Evolutionary conservation across 1,140 invertebrate species (phyloP), one percentile per base, ranked within the genome.

Genomic region (Antheraea mylitta): DNA sequence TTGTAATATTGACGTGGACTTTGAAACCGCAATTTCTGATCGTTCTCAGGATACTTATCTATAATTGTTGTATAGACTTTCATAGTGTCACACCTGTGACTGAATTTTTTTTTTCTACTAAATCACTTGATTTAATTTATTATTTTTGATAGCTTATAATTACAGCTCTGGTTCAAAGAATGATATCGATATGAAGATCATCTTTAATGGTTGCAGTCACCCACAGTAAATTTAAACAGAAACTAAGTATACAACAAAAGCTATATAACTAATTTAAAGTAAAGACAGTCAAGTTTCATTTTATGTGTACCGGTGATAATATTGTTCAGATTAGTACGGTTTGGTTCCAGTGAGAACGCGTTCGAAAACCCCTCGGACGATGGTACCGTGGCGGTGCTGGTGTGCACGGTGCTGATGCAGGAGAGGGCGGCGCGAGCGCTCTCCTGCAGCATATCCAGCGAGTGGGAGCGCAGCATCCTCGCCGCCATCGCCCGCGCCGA

Each of bases 341-440:
- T 62, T 58, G 16, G 58, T 48, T 59, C 0, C 59, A 79, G 73
- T 2, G 73, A 30, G 38, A 75, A 72, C 0, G 68, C 63, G 18
- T 69, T 37, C 58, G 69, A 72, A 37, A 76, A 83, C 22, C 68
- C 73, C 0, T 61, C 69, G 0, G 80, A 84, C 66, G 82, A 85
- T 45, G 87, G 89, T 37, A 92, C 88, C 16, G 76, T 82, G 86
- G 94, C 96, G 0, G 95, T 97, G 90, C 87, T 98, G 89, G 87
- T 97, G 4, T 97, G 96, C 79, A 97, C 96, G 0, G 91, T 97
- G 62, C 88, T 98, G 48, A 96, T 98, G 72, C 97, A 98, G 94
- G 96, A 96, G 67, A 93, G 96, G 36, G 95, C 95, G 59, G 94
- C 95, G 11, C 85, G 90, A 8, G 92, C 89, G 37, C 85, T 94